Base-by-base conservation (phyloP, 1,140 invertebrate species). In the Mycetomoellerius zeteki region DNA sequence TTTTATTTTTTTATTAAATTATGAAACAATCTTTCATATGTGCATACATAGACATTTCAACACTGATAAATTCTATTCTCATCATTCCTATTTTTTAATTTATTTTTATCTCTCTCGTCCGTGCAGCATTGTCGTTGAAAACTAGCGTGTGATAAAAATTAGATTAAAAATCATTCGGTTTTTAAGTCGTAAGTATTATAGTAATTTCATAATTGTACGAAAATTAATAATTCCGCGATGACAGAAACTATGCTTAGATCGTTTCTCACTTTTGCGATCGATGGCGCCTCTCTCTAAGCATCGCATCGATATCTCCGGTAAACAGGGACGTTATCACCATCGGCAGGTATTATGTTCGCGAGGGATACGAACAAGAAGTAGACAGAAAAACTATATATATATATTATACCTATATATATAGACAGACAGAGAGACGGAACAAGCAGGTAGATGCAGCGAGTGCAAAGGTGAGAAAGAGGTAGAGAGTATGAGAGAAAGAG, bases 301-400 rank as follows among this genome's bases (percentile, higher is more conserved):
- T 90, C 64, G 81, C 82, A 82, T 85, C 82, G 75, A 85, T 90
- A 91, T 90, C 89, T 90, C 62, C 24, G 64, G 62, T 73, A 86
- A 84, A 87, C 60, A 30, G 47, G 67, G 47, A 78, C 60, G 69
- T 88, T 91, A 91, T 90, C 87, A 91, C 50, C 30, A 67, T 77
- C 62, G 56, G 58, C 65, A 78, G 86, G 86, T 82, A 90, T 88
- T 86, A 82, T 88, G 73, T 86, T 78, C 77, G 69, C 27, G 24
- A 21, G n/a, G 47, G 7, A 52, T 24, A 80, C 58, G 43, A 14
- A n/a, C 65, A 37, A 24, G 77, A 67, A 47, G 54, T 67, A 69
- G 12, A 62, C 62, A 12, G 27, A 54, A 80, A 5, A 80, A 54
- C 33, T 30, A 80, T 47, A 54, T 30, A 52, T 30, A 62, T 33